Evolutionary conservation across 2,797 vertebrate genomes (phyloP).

Genomic region (Paguma larvata): DNA sequence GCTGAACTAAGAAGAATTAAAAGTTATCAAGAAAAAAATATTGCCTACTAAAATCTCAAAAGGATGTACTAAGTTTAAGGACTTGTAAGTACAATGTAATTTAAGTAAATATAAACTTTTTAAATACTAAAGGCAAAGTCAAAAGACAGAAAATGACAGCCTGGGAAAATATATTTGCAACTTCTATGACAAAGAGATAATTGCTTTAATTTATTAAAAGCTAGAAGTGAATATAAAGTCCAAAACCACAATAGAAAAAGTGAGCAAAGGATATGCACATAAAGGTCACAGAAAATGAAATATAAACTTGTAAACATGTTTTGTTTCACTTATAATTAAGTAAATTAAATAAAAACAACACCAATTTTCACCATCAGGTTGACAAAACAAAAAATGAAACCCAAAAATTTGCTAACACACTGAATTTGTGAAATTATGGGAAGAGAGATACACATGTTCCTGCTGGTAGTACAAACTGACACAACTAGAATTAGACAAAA

Average conservation of each 20-base stretch:
- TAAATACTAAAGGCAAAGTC: neutral
- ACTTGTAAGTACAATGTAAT: constrained; percentile 45
- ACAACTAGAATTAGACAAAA: constrained; percentile 29
- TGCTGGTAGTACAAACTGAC: neutral
- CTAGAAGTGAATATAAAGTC: neutral
- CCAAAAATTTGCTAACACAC: neutral
- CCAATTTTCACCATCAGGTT: neutral
- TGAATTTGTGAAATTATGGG: neutral
- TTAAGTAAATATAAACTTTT: constrained; percentile 41
- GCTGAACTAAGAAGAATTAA: neutral
- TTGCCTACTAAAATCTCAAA: constrained; percentile 9
- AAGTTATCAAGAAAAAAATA: constrained; percentile 35
- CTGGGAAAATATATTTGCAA: constrained; percentile 48
- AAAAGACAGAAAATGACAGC: neutral
- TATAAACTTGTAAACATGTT: neutral
- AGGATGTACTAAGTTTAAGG: constrained; percentile 21
- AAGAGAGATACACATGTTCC: neutral
- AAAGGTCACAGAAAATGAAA: constrained; percentile 5
- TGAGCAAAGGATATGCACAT: constrained; percentile 13
- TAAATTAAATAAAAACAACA: constrained; percentile 19
- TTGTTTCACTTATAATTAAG: neutral
- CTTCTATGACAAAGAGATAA: neutral
- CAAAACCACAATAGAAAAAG: neutral
- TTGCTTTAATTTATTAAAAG: neutral
- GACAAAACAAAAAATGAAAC: neutral